Evolutionary conservation across 2,888 invertebrate species (phyloP).

Genomic region (Taphrorychus bicolor): DNA sequence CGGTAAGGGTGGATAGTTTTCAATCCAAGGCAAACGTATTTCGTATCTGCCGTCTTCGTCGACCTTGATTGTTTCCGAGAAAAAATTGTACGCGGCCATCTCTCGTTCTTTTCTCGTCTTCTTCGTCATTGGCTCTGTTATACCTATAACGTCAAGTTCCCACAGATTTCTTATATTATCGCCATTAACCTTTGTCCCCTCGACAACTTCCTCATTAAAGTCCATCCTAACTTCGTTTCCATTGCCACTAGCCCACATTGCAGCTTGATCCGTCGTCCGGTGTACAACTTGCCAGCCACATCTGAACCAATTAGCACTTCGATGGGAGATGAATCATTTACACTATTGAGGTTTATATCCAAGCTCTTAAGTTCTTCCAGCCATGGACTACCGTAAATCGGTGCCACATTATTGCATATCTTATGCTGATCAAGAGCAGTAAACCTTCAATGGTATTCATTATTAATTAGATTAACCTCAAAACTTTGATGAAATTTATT

Average conservation of each 20-base stretch:
- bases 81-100: conserved; percentile 43
- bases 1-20: conserved; percentile 48
- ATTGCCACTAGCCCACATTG: conserved; percentile 45
- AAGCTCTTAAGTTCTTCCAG: background rate
- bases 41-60: conserved; percentile 49
- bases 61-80: conserved; percentile 46
- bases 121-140: conserved; percentile 47
- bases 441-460: background rate
- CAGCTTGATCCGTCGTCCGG: conserved; percentile 5
- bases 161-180: conserved; percentile 48
- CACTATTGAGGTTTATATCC: conserved; percentile 11
- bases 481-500: background rate
- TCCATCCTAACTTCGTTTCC: conserved; percentile 48
- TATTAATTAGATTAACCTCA: background rate
- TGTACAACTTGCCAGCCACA: conserved; percentile 23
- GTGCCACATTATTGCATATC: background rate
- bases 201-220: conserved; percentile 42
- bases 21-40: conserved; percentile 51
- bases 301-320: conserved; percentile 16
- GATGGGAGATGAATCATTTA: background rate
- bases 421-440: background rate
- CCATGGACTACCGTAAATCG: conserved; percentile 7
- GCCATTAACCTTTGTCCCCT: background rate
- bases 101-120: conserved; percentile 42
- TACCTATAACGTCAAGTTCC: conserved; percentile 50